Conservation (phyloP, 2,113 vertebrate genomes). For the Alethe castanea region DNA sequence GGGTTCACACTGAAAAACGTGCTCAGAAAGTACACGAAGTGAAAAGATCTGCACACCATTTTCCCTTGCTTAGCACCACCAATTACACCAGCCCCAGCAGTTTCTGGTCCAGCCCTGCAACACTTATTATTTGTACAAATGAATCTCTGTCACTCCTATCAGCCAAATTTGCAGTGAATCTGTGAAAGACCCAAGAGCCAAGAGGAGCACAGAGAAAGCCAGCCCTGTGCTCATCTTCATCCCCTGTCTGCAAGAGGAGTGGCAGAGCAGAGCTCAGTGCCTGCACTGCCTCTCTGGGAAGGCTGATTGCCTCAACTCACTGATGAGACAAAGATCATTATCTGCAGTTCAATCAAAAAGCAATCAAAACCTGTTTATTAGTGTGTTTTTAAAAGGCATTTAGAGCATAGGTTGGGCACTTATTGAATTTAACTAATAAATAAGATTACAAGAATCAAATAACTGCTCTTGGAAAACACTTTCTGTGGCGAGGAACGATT, state of each 20-base stretch:
- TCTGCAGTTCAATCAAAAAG: constrained; percentile 29
- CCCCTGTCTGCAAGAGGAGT: background rate
- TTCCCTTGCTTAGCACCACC: background rate
- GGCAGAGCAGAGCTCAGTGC: background rate
- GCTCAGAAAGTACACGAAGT: background rate
- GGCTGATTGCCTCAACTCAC: background rate
- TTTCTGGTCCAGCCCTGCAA: background rate
- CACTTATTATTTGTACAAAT: background rate
- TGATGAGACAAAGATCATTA: background rate
- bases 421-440: constrained; percentile 46
- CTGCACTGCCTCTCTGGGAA: background rate
- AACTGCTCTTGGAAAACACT: background rate
- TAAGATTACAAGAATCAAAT: constrained; percentile 28
- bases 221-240: background rate
- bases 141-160: background rate
- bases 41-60: background rate
- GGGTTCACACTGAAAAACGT: background rate
- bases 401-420: background rate
- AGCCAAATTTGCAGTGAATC: background rate
- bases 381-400: constrained; percentile 9
- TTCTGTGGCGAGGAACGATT: background rate
- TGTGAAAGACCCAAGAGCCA: background rate
- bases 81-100: background rate
- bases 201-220: background rate
- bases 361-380: constrained; percentile 22